These are phyloP conservation scores for Cataglyphis hispanica DNA, from an alignment of 1,140 invertebrate species.

Conservation along the genomic window DNA sequence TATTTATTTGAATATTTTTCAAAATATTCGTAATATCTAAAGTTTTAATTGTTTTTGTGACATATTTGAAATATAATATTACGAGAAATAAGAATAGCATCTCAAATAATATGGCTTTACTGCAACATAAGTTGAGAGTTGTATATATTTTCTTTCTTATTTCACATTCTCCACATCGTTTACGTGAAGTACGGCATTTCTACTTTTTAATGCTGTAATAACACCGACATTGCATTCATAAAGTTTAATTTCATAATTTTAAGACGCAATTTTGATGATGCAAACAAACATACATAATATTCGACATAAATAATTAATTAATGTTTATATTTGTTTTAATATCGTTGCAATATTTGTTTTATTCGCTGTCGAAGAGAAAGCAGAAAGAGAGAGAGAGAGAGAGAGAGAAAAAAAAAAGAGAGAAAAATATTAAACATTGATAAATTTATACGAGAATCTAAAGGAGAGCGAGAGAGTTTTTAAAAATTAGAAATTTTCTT, in stretches of 20 bases:
- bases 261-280: background rate
- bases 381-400: slow-evolving; percentile 2
- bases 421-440: background rate
- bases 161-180: background rate
- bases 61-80: background rate
- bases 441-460: background rate
- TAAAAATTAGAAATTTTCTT: slow-evolving; percentile 4
- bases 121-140: background rate
- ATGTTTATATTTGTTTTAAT: slow-evolving; percentile 16
- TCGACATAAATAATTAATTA: background rate
- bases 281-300: slow-evolving; percentile 27
- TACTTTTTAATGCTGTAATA: slow-evolving; percentile 27
- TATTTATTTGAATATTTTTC: too few relatives aligned
- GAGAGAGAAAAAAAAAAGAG: background rate
- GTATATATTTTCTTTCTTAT: background rate
- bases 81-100: background rate
- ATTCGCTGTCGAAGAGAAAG: background rate
- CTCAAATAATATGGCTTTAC: slow-evolving; percentile 36
- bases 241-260: slow-evolving; percentile 13
- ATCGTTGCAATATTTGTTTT: background rate
- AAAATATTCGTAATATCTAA: too few relatives aligned
- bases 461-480: too few relatives aligned
- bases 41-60: slow-evolving; percentile 9
- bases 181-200: slow-evolving; percentile 23
- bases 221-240: slow-evolving; percentile 5